phyloP scores from a whole-genome alignment of 2,888 invertebrate genomes.

The Callyntrura sp. region DNA sequence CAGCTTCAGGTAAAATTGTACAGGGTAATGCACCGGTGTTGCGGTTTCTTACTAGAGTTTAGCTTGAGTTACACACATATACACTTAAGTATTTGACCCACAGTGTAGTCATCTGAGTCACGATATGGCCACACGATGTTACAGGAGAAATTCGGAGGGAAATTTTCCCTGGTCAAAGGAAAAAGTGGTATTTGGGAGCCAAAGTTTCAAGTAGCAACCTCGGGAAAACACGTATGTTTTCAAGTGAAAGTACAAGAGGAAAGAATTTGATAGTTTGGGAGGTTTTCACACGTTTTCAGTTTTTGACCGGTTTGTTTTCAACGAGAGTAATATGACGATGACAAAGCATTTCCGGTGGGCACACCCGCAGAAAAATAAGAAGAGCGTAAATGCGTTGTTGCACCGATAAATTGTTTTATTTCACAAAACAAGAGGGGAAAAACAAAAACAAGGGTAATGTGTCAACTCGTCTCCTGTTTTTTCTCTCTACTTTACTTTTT shows the following conservation, averaged over 20 bases:
- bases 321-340: conserved; percentile 20
- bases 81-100: neutral
- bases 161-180: no score
- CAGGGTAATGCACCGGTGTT: no score
- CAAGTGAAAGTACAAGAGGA: neutral
- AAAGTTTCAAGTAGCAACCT: no score
- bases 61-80: neutral
- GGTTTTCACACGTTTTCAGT: no score
- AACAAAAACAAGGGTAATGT: conserved; percentile 13
- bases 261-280: no score
- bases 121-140: no score
- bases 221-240: no score
- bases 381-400: conserved; percentile 4
- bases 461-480: conserved; percentile 1
- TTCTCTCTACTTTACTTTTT: no score
- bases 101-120: no score
- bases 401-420: conserved; percentile 18
- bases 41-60: neutral
- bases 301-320: neutral
- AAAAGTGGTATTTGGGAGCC: no score
- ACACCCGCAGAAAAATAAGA: neutral
- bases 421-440: neutral
- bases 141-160: no score
- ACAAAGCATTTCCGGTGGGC: conserved; percentile 19
- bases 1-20: no score